phyloP scores from a whole-genome alignment of 2,113 vertebrate species.

The Fulmarus glacialis region DNA sequence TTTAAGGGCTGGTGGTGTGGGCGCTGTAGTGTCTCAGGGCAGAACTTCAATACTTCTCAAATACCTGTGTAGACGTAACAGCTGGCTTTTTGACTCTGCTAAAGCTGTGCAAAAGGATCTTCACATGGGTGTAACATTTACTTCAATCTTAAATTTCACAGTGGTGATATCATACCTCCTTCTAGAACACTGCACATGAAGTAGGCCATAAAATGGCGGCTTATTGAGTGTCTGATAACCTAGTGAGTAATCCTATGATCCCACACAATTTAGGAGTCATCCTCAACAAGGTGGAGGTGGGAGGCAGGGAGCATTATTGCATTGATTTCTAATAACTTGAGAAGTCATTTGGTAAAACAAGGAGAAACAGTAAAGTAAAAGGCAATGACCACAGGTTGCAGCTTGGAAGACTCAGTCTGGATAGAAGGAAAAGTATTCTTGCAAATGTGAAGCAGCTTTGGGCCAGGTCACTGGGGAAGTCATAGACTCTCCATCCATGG shows the following conservation, averaged over 20 bases:
- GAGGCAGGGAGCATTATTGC: neutral
- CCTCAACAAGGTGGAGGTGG: neutral
- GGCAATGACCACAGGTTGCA: neutral
- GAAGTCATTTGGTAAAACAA: neutral
- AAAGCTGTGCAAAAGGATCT: neutral
- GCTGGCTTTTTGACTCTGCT: neutral
- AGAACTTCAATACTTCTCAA: neutral
- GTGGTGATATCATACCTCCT: neutral
- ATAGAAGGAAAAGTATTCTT: neutral
- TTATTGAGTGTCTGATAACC: neutral
- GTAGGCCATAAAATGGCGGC: neutral
- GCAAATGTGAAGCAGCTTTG: neutral
- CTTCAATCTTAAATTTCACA: neutral
- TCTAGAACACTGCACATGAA: neutral
- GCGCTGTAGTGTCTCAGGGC: neutral
- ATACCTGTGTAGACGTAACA: neutral
- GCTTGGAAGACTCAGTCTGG: neutral
- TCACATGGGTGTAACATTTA: neutral
- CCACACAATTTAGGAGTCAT: neutral
- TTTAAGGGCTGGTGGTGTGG: neutral
- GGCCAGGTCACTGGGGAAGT: neutral
- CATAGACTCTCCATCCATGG: neutral
- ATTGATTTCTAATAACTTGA: neutral
- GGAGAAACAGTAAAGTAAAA: neutral
- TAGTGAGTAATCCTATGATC: neutral